A percentile compares a stretch with the other conserved stretches of the same genome.
These are phyloP conservation scores for Syngnathus scovelli DNA, from an alignment of 2,113 vertebrate species.

Conservation along the genomic window DNA sequence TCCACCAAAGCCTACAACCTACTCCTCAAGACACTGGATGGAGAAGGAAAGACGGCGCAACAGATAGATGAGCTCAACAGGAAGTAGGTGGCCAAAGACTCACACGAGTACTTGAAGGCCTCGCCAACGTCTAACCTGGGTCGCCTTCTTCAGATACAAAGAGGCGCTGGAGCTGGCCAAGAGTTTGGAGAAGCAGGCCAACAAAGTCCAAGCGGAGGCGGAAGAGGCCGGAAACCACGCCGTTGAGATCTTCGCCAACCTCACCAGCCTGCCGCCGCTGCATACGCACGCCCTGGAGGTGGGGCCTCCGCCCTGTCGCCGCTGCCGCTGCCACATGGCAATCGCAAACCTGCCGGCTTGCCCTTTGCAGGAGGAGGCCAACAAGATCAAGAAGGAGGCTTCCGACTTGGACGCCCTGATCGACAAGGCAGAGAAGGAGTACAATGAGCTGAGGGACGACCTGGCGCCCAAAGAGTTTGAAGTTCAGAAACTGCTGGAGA, in stretches of 20 bases:
- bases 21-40: constrained; percentile 81
- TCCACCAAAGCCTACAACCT: constrained; percentile 86
- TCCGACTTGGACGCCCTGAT: constrained; percentile 85
- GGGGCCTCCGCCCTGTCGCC: neutral
- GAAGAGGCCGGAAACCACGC: constrained; percentile 84
- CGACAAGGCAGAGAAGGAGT: constrained; percentile 86
- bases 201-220: constrained; percentile 81
- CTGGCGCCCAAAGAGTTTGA: constrained; percentile 85
- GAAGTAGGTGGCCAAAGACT: constrained; percentile 74
- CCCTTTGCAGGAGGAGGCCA: constrained; percentile 79
- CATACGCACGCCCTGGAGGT: constrained; percentile 84
- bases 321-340: neutral
- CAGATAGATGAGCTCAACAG: constrained; percentile 89
- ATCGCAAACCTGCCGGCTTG: neutral
- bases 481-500: constrained; percentile 90
- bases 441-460: constrained; percentile 87
- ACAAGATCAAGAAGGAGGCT: constrained; percentile 89
- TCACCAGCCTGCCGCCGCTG: constrained; percentile 78
- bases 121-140: too few species aligned
- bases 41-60: constrained; percentile 79
- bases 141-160: constrained; percentile 73
- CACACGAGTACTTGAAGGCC: too few species aligned
- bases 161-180: constrained; percentile 86
- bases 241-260: constrained; percentile 87
- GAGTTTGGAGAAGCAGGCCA: constrained; percentile 89